Base-by-base conservation (phyloP, 2,888 invertebrate species). In the Andrena chrysosceles region DNA sequence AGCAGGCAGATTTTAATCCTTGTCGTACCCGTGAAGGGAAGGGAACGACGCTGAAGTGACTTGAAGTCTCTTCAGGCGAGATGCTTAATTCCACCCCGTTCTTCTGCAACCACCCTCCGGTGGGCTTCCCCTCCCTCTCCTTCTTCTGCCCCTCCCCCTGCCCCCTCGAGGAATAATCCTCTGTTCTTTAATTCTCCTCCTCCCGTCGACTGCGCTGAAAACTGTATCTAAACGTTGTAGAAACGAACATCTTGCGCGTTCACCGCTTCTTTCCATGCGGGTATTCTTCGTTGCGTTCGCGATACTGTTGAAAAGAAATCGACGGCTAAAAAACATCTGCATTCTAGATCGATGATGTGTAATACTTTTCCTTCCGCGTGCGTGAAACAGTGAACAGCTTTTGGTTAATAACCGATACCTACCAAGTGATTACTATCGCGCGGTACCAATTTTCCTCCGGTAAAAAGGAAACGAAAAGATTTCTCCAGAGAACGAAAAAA, bases 1-100 rank as follows among this genome's bases (percentile, higher is more conserved):
- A 90, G 89, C 90, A 92, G 91, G 92, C 93, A 93, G 92, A 93
- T 93, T 93, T 93, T 93, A 93, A 93, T 93, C 93, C 93, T 93
- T 92, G 92, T 92, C 92, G 91, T 91, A 89, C 89, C 89, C 86
- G 90, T 71, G 86, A 79, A 84, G 85, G 91, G 85, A 84, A 81
- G 87, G 91, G 91, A 91, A 89, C 89, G 91, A 91, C 85, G 91
- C 85, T 92, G 92, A 93, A 93, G 93, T 93, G 93, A 93, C 93
- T 93, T 91, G 91, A 91, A 93, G 93, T 93, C 93, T 93, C 93
- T 93, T 93, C 93, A 91, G 92, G 93, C 93, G 93, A 93, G 93
- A 93, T 93, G 93, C 93, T 93, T 93, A 92, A 93, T 93, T 93
- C 93, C 89, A 90, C 90, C 89, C 90, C 87, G 87, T 87, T 88